Base-by-base conservation (phyloP, 2,888 invertebrate genomes). In the Reticulitermes lucifugus region DNA sequence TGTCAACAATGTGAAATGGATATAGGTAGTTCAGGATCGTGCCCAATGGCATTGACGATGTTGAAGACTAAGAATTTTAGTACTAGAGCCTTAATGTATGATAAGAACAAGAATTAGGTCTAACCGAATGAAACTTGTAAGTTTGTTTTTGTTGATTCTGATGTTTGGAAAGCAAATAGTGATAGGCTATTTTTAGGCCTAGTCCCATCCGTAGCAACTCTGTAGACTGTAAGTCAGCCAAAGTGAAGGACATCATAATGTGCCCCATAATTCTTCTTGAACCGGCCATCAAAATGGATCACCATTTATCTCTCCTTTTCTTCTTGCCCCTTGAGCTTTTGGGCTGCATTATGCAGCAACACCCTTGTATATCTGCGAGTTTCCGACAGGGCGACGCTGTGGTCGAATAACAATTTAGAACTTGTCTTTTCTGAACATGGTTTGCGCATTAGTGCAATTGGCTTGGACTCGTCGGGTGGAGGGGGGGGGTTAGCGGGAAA, bases 401-500 rank as follows among this genome's bases (percentile, higher is more conserved):
- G 65, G 81, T 70, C 81, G 81, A 81, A 70, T 81, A 81, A 70
- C 81, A 70, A 81, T 81, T 81, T 81, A 81, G 81, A 81, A 81
- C 81, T 81, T 81, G 81, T 81, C 81, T 81, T 70, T 70, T 70
- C 83, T 43, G 60, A 77, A 85, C 85, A 85, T 77, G 85, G 83
- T 77, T 83, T 29, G 82, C 83, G 85, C 85, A 85, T 85, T 85
- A 85, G 85, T 81, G 35, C 70, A 83, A 85, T 85, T 85, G 85
- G 85, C 79, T 77, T 65, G 79, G 29, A 14, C 59, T 51, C 41
- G n/a, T 55, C 12, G 60, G 65, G 84, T n/a, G 25, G 25, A 79
- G 79, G 65, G 84, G 41, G 84, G 79, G 84, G 43, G 79, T 70
- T 70, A 70, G 81, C 81, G 81, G n/a, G 81, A 81, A 81, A 81